Evolutionary conservation across 1,140 invertebrate genomes (phyloP), one percentile per base, ranked within the genome.

Genomic region (Psix sp.): DNA sequence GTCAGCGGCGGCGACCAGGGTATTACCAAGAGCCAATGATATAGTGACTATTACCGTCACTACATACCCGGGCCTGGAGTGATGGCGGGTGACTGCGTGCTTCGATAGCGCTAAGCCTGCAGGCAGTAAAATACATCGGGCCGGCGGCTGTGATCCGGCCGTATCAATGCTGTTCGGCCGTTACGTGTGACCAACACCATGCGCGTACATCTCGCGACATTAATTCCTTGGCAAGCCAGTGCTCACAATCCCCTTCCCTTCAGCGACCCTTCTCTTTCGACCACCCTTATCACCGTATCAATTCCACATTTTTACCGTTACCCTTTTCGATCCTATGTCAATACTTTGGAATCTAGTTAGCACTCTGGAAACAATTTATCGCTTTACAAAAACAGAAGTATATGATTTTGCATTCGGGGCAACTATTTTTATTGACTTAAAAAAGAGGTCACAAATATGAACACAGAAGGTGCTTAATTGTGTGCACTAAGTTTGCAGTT

Each of bases 21-120:
- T 86, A 87, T 86, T 87, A 87, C 83, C 81, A 85, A 86, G 84
- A 87, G 85, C 85, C 86, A 86, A 87, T 86, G 86, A 86, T 87
- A 86, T 86, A 86, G 83, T 85, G 84, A 87, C 84, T 86, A 86
- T 86, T 87, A 87, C 85, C 84, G 85, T 87, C 85, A 86, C 80
- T 86, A 84, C 84, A 87, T 86, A 85, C 81, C 77, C 80, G 78
- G 74, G 80, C 78, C 74, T 80, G 81, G 85, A 87, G 82, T 87
- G 86, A 87, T 86, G 86, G 82, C 83, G 83, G 85, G 79, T 87
- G 86, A 87, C 86, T 87, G 86, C 82, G 81, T 85, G 84, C 84
- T 80, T 85, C 84, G 84, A 86, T 87, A 86, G 84, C 83, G 83
- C 83, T 86, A 86, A 85, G 84, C 84, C 84, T 85, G 81, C 56